Evolutionary conservation across 1,140 invertebrate species (phyloP).

Genomic region (Drosophila watanabei): DNA sequence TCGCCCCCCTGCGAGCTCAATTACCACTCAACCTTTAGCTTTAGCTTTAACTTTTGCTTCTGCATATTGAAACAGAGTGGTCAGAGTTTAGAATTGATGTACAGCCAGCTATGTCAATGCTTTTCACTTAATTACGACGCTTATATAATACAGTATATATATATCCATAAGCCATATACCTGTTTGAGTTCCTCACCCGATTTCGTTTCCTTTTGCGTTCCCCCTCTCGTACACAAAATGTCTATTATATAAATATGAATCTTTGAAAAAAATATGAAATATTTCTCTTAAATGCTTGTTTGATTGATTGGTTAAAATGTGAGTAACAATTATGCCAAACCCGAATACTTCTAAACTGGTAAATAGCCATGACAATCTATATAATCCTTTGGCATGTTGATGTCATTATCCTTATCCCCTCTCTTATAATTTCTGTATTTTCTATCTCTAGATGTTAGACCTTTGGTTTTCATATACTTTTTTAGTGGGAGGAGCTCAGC

Average conservation of each 20-base stretch:
- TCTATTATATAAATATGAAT: slow-evolving; percentile 53
- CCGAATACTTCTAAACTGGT: slow-evolving; percentile 68
- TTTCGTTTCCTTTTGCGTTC: slow-evolving; percentile 54
- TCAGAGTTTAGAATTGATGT: not conserved
- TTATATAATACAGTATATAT: slow-evolving; percentile 18
- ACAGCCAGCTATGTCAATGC: not conserved
- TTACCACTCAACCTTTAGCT: slow-evolving; percentile 44
- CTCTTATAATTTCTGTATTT: slow-evolving; percentile 6
- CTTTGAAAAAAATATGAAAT: slow-evolving; percentile 76
- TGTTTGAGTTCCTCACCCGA: slow-evolving; percentile 54
- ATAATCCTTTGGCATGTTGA: slow-evolving; percentile 67
- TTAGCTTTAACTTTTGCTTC: slow-evolving; percentile 28
- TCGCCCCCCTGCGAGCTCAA: slow-evolving; percentile 16
- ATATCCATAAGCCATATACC: slow-evolving; percentile 39
- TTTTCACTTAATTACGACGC: slow-evolving; percentile 1
- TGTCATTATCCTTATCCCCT: slow-evolving; percentile 41
- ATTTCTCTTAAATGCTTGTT: slow-evolving; percentile 85
- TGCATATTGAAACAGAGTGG: slow-evolving; percentile 3
- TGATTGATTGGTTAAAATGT: slow-evolving; percentile 86
- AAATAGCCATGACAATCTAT: slow-evolving; percentile 58
- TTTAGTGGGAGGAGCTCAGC: not conserved
- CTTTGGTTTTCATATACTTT: not conserved
- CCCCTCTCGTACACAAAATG: slow-evolving; percentile 42
- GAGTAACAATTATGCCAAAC: slow-evolving; percentile 83
- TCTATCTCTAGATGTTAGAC: slow-evolving; percentile 39